Base-by-base conservation (phyloP, 2,888 invertebrate genomes). In the Piscicola geometra region DNA sequence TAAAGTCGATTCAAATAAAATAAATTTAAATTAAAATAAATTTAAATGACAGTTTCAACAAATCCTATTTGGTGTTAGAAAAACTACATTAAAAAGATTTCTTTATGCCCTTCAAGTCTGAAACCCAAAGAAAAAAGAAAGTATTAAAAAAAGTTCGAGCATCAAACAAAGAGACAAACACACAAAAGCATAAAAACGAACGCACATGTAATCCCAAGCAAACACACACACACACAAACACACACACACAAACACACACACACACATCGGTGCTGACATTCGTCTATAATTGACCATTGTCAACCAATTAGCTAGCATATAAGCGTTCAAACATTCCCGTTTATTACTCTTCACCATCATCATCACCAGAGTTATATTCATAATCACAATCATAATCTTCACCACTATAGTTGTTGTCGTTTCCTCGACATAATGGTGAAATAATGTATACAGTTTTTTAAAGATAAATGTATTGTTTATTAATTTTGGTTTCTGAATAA, bases 171-270 rank as follows among this genome's bases (percentile, higher is more conserved):
- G 9, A 64, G 5, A 64, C n/a, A 64, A 64, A 64, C 64, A 64
- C n/a, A 64, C 30, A 64, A 3, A 64, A 5, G 21, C n/a, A 64
- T n/a, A 64, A 3, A 64, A 5, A 64, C 30, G 15, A 5, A 41
- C 41, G 15, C 41, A 41, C 41, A 41, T 15, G 15, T 15, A 9
- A 5, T 9, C 41, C 5, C 41, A 41, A 5, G 15, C 64, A 64
- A 3, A 64, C 64, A 64, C n/a, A 64, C 64, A 64, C n/a, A 64
- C 64, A 64, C n/a, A 64, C 64, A 64, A 3, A 64, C 64, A 64
- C n/a, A 64, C 64, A 64, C n/a, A 64, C 64, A 64, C n/a, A 64
- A 3, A 64, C n/a, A 64, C 5, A 28, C 64, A 64, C 64, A 64
- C n/a, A 64, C n/a, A 64, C 64, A 64, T 21, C 5, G 9, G 64